Evolutionary conservation across 2,113 vertebrate species (phyloP), one percentile per base, ranked within the genome.

Genomic region (Paramisgurnus dabryanus): DNA sequence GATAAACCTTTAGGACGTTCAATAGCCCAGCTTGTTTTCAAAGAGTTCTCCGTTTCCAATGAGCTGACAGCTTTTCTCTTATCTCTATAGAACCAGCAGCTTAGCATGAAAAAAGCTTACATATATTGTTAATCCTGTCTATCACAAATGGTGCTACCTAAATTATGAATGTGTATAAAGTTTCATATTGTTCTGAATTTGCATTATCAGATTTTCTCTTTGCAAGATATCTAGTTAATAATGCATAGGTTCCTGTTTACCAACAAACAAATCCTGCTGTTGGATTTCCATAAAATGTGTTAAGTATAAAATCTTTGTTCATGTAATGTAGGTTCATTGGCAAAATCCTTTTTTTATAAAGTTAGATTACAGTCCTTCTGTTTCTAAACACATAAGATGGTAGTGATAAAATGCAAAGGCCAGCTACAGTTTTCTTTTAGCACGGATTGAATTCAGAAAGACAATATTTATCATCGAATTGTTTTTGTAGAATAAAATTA

Each of bases 41-140:
- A 60, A 75, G 58, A 41, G 15, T 75, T 75, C 41, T 49, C 17
- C 13, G n/a, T 61, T 22, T 49, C 13, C 58, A 64, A 3, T 63
- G 22, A 49, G 13, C 72, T 34, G 7, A 49, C 73, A 75, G 72
- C 41, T 45, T 75, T 49, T 18, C 58, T 64, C 58, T 75, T 75
- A 75, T 75, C 72, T 64, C 34, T 39, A 60, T 12, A 34, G 18
- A 49, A 64, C 47, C 73, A 75, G 58, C 60, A 5, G 60, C 22
- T 17, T 39, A 12, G 12, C 2, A 75, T 27, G 72, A 40, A 61
- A 45, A 58, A 55, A 40, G 4, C 3, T 22, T 58, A 58, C 5
- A 58, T 58, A 18, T 72, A 58, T 72, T 72, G 17, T 58, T 60
- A 18, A 43, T 58, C 39, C 70, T 73, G 17, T 73, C 70, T 73